Percentiles rank a stretch among this genome's conserved stretches.
Evolutionary conservation across 2,113 vertebrate genomes (phyloP).

Genomic region (Atrichornis clamosus): DNA sequence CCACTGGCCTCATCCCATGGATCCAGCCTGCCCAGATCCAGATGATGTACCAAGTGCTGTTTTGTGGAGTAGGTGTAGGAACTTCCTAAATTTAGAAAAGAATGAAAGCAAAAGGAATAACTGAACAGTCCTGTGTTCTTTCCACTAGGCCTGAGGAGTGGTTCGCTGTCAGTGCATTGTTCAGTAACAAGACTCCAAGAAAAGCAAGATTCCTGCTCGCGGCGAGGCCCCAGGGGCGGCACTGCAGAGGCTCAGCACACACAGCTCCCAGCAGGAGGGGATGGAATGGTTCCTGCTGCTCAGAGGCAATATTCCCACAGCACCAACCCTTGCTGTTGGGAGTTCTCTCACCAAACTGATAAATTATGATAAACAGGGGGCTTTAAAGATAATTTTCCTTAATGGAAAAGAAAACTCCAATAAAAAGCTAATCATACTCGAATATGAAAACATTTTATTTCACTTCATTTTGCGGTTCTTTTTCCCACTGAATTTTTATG

Average conservation of each 20-base stretch:
- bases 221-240: background rate
- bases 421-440: slow-evolving; percentile 1
- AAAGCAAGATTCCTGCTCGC: rapidly evolving
- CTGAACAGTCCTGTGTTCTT: background rate
- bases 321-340: background rate
- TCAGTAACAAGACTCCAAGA: background rate
- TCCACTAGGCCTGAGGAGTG: background rate
- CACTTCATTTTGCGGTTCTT: background rate
- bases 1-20: background rate
- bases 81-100: background rate
- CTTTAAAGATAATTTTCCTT: slow-evolving; percentile 4
- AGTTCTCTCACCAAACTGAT: background rate
- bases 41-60: background rate
- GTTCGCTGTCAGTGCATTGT: background rate
- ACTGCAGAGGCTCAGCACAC: background rate
- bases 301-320: background rate
- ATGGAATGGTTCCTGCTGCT: background rate
- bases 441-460: slow-evolving; percentile 13
- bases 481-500: background rate
- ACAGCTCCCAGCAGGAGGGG: background rate
- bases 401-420: background rate
- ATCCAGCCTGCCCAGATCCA: background rate
- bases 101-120: background rate
- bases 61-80: background rate
- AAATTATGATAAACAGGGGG: background rate